phyloP scores from a whole-genome alignment of 1,140 invertebrate species.

The Chlorops oryzae region DNA sequence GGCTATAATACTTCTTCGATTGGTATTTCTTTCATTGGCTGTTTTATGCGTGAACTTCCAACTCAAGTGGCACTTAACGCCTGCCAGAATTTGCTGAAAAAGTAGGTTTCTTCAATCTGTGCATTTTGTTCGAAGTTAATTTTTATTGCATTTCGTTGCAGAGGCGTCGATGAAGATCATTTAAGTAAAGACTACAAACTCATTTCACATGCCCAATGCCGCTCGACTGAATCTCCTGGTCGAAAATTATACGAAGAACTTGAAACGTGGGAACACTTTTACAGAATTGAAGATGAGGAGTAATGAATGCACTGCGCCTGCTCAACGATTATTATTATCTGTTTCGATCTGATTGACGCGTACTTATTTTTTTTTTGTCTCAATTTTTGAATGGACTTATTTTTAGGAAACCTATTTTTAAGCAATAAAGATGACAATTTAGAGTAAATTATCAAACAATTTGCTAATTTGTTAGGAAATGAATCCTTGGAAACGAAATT shows the following conservation, averaged over 20 bases:
- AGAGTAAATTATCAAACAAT: too few species aligned
- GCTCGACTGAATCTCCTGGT: slow-evolving; percentile 44
- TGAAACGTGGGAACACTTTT: slow-evolving; percentile 41
- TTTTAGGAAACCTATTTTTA: too few species aligned
- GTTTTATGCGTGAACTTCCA: slow-evolving; percentile 49
- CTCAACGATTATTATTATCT: too few species aligned
- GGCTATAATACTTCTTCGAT: slow-evolving; percentile 59
- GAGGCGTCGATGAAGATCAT: slow-evolving; percentile 47
- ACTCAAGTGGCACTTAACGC: slow-evolving; percentile 33
- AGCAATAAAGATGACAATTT: too few species aligned
- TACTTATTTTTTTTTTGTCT: too few species aligned
- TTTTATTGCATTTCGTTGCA: slow-evolving; percentile 9
- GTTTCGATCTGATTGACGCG: too few species aligned
- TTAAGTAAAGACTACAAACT: slow-evolving; percentile 50
- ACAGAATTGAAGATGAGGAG: slow-evolving; percentile 26
- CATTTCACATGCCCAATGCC: slow-evolving; percentile 51
- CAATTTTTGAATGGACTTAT: too few species aligned
- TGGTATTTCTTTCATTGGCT: slow-evolving; percentile 61
- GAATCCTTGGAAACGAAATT: too few species aligned
- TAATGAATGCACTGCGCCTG: too few species aligned
- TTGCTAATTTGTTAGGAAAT: too few species aligned
- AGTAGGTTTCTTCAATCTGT: slow-evolving; percentile 6
- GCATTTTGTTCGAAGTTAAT: neutral
- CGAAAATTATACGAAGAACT: slow-evolving; percentile 38
- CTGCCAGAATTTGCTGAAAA: slow-evolving; percentile 42